A percentile compares a stretch with the other conserved stretches of the same genome.
Evolutionary conservation across 2,888 invertebrate genomes (phyloP).

Genomic region (Augochlorella aurata): DNA sequence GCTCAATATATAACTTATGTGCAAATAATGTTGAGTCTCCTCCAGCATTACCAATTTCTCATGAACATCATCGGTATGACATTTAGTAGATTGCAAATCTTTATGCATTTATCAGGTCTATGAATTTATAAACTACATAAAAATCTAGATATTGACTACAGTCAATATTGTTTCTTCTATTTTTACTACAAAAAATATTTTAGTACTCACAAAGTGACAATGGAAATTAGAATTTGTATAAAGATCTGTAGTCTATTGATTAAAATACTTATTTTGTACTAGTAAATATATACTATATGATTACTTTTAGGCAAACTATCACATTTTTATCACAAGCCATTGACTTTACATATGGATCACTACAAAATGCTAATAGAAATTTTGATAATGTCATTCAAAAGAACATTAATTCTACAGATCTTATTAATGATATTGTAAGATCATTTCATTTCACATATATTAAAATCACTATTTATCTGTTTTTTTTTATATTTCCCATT

Average conservation of each 20-base stretch:
- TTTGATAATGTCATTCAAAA: constrained; percentile 25
- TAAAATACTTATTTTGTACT: not conserved
- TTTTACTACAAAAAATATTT: no score
- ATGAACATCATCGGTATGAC: constrained; percentile 69
- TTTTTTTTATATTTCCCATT: not conserved
- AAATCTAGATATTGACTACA: no score
- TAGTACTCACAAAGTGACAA: no score
- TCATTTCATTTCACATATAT: constrained; percentile 12
- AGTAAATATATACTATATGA: not conserved
- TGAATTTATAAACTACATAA: no score
- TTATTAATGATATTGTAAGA: constrained; percentile 55
- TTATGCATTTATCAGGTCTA: no score
- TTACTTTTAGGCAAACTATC: constrained; percentile 63
- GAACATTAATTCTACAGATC: constrained; percentile 36
- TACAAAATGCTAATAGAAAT: constrained; percentile 39
- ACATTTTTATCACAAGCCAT: constrained; percentile 64
- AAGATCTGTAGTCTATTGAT: not conserved
- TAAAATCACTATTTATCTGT: constrained; percentile 24
- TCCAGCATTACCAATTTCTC: constrained; percentile 71
- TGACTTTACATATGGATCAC: constrained; percentile 63
- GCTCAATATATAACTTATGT: constrained; percentile 68
- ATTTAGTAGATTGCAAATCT: no score
- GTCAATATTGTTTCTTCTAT: no score
- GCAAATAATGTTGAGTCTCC: constrained; percentile 61
- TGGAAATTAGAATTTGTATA: no score